Evolutionary conservation across 2,113 vertebrate species (phyloP), one percentile per base, ranked within the genome.

Genomic region (Vanacampus margaritifer): DNA sequence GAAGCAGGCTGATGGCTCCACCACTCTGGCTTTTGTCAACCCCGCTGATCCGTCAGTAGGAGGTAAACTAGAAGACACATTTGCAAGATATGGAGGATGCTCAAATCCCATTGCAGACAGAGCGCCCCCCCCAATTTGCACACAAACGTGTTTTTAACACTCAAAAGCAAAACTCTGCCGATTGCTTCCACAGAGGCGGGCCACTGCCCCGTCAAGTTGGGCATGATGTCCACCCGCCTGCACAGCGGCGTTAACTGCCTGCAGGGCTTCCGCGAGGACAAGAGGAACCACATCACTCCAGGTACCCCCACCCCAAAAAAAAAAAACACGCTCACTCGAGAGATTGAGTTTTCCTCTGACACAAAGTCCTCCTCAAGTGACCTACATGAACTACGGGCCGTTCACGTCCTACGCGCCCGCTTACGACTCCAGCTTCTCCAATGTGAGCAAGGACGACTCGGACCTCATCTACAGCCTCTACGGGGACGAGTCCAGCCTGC

Each of bases 201-300:
- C 8, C 96, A 95, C 87, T 95, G 94, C 80, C 91, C 94, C 10
- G 92, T 97, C 32, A 95, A 93, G 78, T 85, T 99, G 72, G 97
- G 95, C 35, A 95, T 97, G 93, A 94, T 96, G 67, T 92, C 94
- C 36, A 95, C 93, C 56, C 91, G 95, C 54, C 93, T 98, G 65
- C 97, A 98, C 82, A 93, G 93, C 0, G 97, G 97, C 19, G 92
- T 98, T 56, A 99, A 98, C 79, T 93, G 92, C 0, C 89, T 99
- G 67, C 96, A 97, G 86, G 94, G 95, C 0, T 99, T 99, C 82
- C 96, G 96, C 82, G 97, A 99, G 84, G 97, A 99, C 87, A 99
- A 98, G 88, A 94, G 97, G 82, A 99, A 99, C 89, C 90, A 91
- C 78, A 91, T 96, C 32, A 95, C 93, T 74, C 96, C 95, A 89